Base-by-base conservation (phyloP, 2,888 invertebrate species). In the Mystacides longicornis region DNA sequence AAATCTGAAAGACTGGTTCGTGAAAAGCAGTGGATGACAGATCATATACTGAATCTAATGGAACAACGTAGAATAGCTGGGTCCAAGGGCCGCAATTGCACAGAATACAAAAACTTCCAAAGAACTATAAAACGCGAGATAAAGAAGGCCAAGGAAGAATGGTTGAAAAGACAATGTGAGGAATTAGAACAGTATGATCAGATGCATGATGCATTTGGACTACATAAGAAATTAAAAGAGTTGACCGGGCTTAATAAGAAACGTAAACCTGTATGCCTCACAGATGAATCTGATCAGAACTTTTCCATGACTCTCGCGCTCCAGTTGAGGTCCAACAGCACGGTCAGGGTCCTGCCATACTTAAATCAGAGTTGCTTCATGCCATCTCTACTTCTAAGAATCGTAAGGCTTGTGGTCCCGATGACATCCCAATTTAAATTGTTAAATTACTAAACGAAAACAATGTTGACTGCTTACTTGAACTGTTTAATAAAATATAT, bases 81-180 rank as follows among this genome's bases (percentile, higher is more conserved):
- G 7, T 14, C 5, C 47, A 47, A 21, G 21, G n/a, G 20, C n/a
- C 47, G 47, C 21, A 47, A 47, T 47, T 19, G 47, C 5, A 20
- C 3, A 9, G 19, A 11, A 47, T 20, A 47, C 18, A 20, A 9
- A 47, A 47, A 19, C 47, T 21, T 47, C 47, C 47, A 47, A 21
- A 47, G 47, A n/a, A 47, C 20, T 47, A 47, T 47, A 19, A 47
- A 20, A 47, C 22, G 47, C 5, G 47, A 47, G 47, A 47, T 43
- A n/a, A n/a, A n/a, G n/a, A n/a, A n/a, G n/a, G n/a, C n/a, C n/a
- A n/a, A n/a, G n/a, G n/a, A n/a, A n/a, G n/a, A n/a, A n/a, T n/a
- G n/a, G n/a, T n/a, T n/a, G n/a, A n/a, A n/a, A n/a, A n/a, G n/a
- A n/a, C n/a, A n/a, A n/a, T n/a, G n/a, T n/a, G n/a, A n/a, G n/a